Evolutionary conservation across 2,888 invertebrate species (phyloP), one percentile per base, ranked within the genome.

Genomic region (Lepidocyrtinus sp.): DNA sequence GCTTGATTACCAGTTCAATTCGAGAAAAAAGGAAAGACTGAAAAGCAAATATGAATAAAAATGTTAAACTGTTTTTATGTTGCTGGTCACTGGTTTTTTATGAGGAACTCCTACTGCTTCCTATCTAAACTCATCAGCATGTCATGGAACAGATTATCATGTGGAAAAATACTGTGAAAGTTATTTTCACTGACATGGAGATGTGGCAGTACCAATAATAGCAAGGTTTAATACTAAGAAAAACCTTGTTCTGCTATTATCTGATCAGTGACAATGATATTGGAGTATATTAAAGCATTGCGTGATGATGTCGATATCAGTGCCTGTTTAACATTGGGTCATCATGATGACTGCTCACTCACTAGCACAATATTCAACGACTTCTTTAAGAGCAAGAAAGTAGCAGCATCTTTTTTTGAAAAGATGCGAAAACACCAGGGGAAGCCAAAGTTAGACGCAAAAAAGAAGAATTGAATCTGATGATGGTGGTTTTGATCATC

Each of bases 21-120:
- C 36, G 5, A 36, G 12, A 50, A 12, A 50, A 50, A 2, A 50
- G 5, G 15, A 50, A 7, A 15, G n/a, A 50, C n/a, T 2, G 1
- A 50, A 12, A 12, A 50, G 17, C 50, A 50, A 50, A 50, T 50
- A 50, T 7, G 36, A 50, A 50, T 50, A 1, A 2, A n/a, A 36
- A 50, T 50, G 5, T 50, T 50, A 50, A 50, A 70, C 24, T n/a
- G 61, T 67, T 64, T 62, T 67, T 67, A 67, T 67, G 67, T 67
- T 67, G 45, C 67, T 67, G 67, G 67, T 45, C 67, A 67, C 67
- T 36, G 67, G 67, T 67, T 50, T 50, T 50, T 50, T 50, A 50
- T 50, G 2, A 12, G 12, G 2, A 12, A 50, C 5, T 12, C 50
- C 50, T n/a, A 50, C 50, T 12, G 50, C 50, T 50, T n/a, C n/a